These are phyloP conservation scores for Brachirus orientalis DNA, from an alignment of 2,113 vertebrate species.

Conservation along the genomic window DNA sequence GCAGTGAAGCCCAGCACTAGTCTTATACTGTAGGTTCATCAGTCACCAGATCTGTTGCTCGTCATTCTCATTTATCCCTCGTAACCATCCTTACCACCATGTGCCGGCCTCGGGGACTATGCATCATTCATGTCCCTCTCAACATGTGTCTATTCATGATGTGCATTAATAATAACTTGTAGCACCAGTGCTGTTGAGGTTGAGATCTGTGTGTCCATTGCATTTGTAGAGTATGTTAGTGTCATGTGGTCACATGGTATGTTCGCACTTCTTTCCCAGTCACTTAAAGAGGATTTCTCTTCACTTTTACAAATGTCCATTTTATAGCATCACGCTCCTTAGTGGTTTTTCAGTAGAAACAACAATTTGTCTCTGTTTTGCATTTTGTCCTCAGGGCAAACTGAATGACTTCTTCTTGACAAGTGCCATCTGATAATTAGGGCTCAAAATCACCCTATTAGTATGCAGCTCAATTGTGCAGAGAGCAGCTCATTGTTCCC, in stretches of 20 bases:
- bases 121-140: slow-evolving; percentile 67
- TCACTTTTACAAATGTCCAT: slow-evolving; percentile 20
- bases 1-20: too few relatives aligned
- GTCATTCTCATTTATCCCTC: slow-evolving; percentile 32
- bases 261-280: slow-evolving; percentile 6
- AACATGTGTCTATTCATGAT: slow-evolving; percentile 58
- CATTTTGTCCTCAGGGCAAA: slow-evolving; percentile 69
- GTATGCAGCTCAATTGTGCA: slow-evolving; percentile 76
- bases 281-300: slow-evolving; percentile 2
- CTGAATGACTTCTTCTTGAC: slow-evolving; percentile 60
- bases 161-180: slow-evolving; percentile 50
- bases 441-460: slow-evolving; percentile 74
- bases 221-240: neutral
- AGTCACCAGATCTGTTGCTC: slow-evolving; percentile 13
- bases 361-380: slow-evolving; percentile 68
- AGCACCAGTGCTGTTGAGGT: slow-evolving; percentile 11
- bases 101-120: slow-evolving; percentile 47
- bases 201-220: slow-evolving; percentile 12
- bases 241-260: neutral
- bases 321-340: slow-evolving; percentile 3
- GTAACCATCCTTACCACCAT: slow-evolving; percentile 32
- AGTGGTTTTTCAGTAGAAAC: slow-evolving; percentile 44
- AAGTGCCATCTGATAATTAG: slow-evolving; percentile 79
- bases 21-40: neutral
- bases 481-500: slow-evolving; percentile 62